Evolutionary conservation across 2,888 invertebrate species (phyloP).

Genomic region (Steinernema hermaphroditum): DNA sequence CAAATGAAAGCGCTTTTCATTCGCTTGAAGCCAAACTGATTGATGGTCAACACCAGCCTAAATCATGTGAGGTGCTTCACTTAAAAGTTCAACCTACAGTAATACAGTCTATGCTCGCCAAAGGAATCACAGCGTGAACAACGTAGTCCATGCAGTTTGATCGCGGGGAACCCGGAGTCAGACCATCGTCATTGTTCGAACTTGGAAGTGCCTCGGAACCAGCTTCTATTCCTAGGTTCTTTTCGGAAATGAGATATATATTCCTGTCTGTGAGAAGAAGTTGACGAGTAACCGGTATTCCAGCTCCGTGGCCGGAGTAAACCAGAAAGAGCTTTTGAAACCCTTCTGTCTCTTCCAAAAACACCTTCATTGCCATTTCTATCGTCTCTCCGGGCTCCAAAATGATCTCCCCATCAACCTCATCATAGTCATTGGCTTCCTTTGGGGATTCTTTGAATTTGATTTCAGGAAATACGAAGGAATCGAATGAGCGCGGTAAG

Average conservation of each 20-base stretch:
- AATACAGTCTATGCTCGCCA: constrained; percentile 32
- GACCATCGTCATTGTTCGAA: background rate
- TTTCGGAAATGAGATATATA: constrained; percentile 36
- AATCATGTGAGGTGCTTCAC: constrained; percentile 12
- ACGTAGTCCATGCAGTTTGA: constrained; percentile 28
- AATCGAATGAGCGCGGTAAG: constrained; percentile 13
- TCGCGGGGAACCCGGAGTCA: background rate
- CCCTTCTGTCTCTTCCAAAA: constrained; percentile 40
- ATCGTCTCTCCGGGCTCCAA: constrained; percentile 56
- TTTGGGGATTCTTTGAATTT: background rate
- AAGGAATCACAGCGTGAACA: constrained; percentile 31
- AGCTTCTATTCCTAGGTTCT: background rate
- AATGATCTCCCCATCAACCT: constrained; percentile 36
- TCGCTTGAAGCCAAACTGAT: constrained; percentile 38
- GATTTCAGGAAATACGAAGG: constrained; percentile 19
- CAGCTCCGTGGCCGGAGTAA: constrained; percentile 38
- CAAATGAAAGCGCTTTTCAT: constrained; percentile 26
- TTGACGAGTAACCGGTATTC: constrained; percentile 36
- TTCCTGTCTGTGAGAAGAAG: constrained; percentile 37
- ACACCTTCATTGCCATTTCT: constrained; percentile 55
- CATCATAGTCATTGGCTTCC: constrained; percentile 6
- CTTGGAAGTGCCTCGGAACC: constrained; percentile 11
- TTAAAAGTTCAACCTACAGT: constrained; percentile 5
- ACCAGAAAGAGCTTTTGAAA: constrained; percentile 41
- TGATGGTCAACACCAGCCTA: constrained; percentile 39